Evolutionary conservation across 1,140 invertebrate species (phyloP), one percentile per base, ranked within the genome.

Genomic region (Musca vetustissima): DNA sequence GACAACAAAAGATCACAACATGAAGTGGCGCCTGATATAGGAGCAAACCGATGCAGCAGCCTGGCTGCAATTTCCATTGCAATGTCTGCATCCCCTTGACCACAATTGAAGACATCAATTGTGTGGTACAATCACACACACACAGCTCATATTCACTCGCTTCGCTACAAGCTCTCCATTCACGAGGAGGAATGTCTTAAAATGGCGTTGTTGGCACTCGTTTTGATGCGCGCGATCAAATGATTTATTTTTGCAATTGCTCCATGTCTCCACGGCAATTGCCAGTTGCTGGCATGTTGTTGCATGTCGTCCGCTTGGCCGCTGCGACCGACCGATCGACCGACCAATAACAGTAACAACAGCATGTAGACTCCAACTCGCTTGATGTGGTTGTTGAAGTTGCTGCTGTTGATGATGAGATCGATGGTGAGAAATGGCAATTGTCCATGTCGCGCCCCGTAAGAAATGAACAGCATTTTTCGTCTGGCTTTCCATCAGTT

Each of bases 21-120:
- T 61, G n/a, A 32, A 36, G 49, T 76, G 76, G 77, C 76, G 75
- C 77, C 77, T 76, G 76, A 78, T 79, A 79, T n/a, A n/a, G n/a
- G 78, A 43, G 36, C 36, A 32, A 9, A 3, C 28, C 28, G n/a
- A n/a, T n/a, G 28, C 13, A 43, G 36, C 36, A 9, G 36, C 36
- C 36, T 43, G 36, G 7, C 28, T 3, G 28, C 28, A 32, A 32
- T 32, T 9, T 32, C 28, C 28, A 32, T 32, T 32, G 9, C 11
- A 11, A 43, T 6, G 4, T 11, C 36, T 43, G 36, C 36, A 1
- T 43, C 36, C 36, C 36, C 36, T 43, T 43, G 36, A 11, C 36
- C 36, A 43, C 36, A 43, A 43, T 43, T 43, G 36, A 13, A 43
- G 11, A 43, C 36, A 43, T 43, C 36, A 43, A 43, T 43, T 43